phyloP scores from a whole-genome alignment of 2,113 vertebrate genomes.

The Erpornis zantholeuca region DNA sequence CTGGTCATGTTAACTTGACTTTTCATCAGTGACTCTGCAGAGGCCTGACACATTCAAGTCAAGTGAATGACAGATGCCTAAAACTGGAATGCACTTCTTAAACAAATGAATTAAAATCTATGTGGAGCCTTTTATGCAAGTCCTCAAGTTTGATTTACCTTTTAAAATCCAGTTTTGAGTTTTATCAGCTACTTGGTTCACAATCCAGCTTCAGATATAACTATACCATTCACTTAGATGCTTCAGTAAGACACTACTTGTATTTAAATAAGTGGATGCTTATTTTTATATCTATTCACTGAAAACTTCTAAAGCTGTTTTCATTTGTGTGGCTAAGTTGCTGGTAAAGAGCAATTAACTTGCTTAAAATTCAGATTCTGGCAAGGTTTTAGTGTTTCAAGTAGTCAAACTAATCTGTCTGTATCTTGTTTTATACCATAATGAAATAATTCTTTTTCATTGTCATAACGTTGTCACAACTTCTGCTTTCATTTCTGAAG shows the following conservation, averaged over 20 bases:
- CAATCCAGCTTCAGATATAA: neutral
- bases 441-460: neutral
- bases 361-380: neutral
- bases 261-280: neutral
- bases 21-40: neutral
- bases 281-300: neutral
- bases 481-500: constrained; percentile 20
- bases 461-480: neutral
- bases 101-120: neutral
- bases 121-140: neutral
- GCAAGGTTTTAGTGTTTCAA: neutral
- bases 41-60: neutral
- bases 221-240: neutral
- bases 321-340: neutral
- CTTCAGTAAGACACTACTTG: neutral
- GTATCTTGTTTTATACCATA: neutral
- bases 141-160: neutral
- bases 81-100: neutral
- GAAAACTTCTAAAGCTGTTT: neutral
- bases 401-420: neutral
- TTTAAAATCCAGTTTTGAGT: neutral
- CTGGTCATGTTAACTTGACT: constrained; percentile 5
- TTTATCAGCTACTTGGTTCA: neutral
- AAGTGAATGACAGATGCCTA: neutral
- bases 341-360: neutral